A percentile compares a stretch with the other conserved stretches of the same genome.
Conservation (phyloP, 2,113 vertebrate genomes). For the Trochalopteron elliotii region DNA sequence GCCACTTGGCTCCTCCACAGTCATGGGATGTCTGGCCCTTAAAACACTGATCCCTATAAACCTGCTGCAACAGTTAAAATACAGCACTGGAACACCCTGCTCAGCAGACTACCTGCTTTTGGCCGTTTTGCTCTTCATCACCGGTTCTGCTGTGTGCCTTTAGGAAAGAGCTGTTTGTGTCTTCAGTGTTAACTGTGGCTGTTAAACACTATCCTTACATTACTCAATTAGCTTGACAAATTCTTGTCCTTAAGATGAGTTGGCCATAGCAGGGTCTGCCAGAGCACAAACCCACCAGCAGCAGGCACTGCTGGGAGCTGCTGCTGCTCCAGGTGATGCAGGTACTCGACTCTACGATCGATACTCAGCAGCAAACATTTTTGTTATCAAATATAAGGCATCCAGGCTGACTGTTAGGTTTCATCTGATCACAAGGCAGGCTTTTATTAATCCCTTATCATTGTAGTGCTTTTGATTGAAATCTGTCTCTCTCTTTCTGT, state of each 20-base stretch:
- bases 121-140: neutral
- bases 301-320: neutral
- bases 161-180: neutral
- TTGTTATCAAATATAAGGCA: constrained; percentile 33
- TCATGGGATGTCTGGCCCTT: neutral
- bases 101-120: neutral
- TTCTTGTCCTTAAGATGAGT: neutral
- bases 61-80: neutral
- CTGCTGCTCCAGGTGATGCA: accelerated
- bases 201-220: neutral
- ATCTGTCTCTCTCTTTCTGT: constrained; percentile 9
- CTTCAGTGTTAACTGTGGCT: neutral
- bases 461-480: constrained; percentile 51
- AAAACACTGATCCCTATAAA: neutral
- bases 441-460: constrained; percentile 65
- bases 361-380: neutral
- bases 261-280: accelerated
- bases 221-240: neutral
- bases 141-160: accelerated
- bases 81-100: neutral
- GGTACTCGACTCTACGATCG: accelerated
- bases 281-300: neutral
- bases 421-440: constrained; percentile 49
- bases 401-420: constrained; percentile 32
- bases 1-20: neutral